Percentiles rank a stretch among this genome's conserved stretches.
These are phyloP conservation scores for Pseudococcus longispinus DNA, from an alignment of 2,888 invertebrate species.

Conservation along the genomic window DNA sequence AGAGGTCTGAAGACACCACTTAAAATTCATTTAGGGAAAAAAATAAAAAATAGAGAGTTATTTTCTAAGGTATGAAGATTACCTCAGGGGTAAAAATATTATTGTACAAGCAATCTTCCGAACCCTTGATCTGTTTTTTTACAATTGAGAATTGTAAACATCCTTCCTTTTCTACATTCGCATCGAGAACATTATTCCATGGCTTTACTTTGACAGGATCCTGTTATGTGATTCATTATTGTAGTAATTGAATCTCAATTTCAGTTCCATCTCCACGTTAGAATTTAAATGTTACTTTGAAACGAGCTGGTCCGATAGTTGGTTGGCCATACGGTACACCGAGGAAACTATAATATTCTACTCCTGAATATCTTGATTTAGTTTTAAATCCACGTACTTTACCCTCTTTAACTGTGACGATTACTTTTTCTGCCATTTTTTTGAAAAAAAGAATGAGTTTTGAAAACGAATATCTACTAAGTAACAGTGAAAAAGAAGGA, in stretches of 20 bases:
- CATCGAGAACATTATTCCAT: slow-evolving; percentile 5
- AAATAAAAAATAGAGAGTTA: too few relatives aligned
- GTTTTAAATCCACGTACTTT: neutral
- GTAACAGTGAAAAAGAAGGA: too few relatives aligned
- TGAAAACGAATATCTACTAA: too few relatives aligned
- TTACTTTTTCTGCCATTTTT: slow-evolving; percentile 7
- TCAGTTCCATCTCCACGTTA: too few relatives aligned
- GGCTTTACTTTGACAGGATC: neutral
- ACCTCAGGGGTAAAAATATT: slow-evolving; percentile 85
- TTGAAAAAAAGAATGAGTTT: too few relatives aligned
- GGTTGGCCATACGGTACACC: slow-evolving; percentile 38
- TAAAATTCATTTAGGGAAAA: too few relatives aligned
- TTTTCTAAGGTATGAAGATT: neutral
- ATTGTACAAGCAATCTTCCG: slow-evolving; percentile 94
- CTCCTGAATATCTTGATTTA: neutral
- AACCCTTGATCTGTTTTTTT: slow-evolving; percentile 61
- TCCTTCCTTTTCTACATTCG: neutral
- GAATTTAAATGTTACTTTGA: slow-evolving; percentile 34
- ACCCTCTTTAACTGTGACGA: slow-evolving; percentile 29
- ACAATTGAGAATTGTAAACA: slow-evolving; percentile 1
- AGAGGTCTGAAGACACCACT: too few relatives aligned
- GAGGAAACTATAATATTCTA: slow-evolving; percentile 7
- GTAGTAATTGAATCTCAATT: too few relatives aligned
- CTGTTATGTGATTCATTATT: neutral
- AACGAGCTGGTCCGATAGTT: neutral